Evolutionary conservation across 2,113 vertebrate genomes (phyloP).

Genomic region (Chiloscyllium plagiosum): DNA sequence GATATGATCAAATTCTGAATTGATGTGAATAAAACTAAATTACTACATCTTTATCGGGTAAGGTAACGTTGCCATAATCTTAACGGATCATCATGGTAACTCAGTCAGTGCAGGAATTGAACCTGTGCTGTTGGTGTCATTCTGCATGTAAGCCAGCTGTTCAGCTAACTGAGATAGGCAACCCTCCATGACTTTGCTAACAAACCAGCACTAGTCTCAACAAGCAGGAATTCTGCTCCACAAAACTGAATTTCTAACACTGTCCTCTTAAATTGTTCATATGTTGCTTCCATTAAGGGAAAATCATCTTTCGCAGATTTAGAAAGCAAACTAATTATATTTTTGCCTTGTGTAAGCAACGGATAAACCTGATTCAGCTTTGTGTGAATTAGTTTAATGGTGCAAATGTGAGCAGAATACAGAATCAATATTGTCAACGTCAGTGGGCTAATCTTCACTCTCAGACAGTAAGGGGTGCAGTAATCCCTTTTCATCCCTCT

Average conservation of each 20-base stretch:
- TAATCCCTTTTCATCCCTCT: slow-evolving; percentile 35
- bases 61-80: no score
- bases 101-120: no score
- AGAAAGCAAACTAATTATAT: slow-evolving; percentile 30
- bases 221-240: not conserved
- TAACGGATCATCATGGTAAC: no score
- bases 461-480: slow-evolving; percentile 4
- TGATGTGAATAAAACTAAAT: not conserved
- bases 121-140: no score
- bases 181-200: not conserved
- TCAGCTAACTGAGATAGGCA: no score
- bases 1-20: not conserved
- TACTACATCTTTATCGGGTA: no score
- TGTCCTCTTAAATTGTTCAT: not conserved
- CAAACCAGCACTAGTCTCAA: not conserved
- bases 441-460: slow-evolving; percentile 33
- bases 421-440: slow-evolving; percentile 15
- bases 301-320: not conserved
- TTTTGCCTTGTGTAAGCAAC: slow-evolving; percentile 34
- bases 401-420: slow-evolving; percentile 25
- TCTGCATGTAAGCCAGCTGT: no score
- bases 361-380: slow-evolving; percentile 35
- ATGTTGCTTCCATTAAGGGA: not conserved
- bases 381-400: slow-evolving; percentile 31
- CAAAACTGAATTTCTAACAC: not conserved